Base-by-base conservation (phyloP, 2,888 invertebrate species). In the Zaprionus lineosus region DNA sequence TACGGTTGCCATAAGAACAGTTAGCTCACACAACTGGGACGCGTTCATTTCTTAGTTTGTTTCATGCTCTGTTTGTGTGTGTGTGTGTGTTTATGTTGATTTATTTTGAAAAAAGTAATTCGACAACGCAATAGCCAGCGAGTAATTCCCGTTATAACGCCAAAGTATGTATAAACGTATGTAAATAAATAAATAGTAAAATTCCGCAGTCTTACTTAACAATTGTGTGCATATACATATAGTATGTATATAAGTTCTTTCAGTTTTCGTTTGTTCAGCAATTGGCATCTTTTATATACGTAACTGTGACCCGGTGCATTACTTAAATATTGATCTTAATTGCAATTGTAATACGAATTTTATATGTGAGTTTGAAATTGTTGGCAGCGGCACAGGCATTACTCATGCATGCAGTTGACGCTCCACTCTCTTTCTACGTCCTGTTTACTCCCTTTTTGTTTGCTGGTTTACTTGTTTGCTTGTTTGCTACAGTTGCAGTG, bases 291-390 rank as follows among this genome's bases (percentile, higher is more conserved):
- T 21, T 37, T 19, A 11, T 34, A 44, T 21, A 55, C 24, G 19
- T 24, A 19, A 19, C 28, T 21, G 9, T 44, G 68, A 74, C 69
- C 68, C 74, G 57, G 52, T 62, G 73, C 67, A 66, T 61, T 68
- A 46, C 61, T 70, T 41, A 67, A 78, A 74, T 78, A 71, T 82
- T 75, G 79, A 78, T 74, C 78, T 67, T 63, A 75, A 82, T 78
- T 78, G 59, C 59, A 59, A 59, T 50, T 60, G 55, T 53, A 51
- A 58, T 64, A 58, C 19, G 29, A 47, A 52, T 39, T 29, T 7
- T 14, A 29, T 12, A 33, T 33, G 4, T 16, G 16, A 29, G 9
- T 51, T 7, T 46, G n/a, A 33, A 46, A 62, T 56, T 55, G 57
- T 14, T 58, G 59, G 28, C 37, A 44, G 62, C 34, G 9, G 3